Conservation (phyloP, 2,797 vertebrate species). For the Muscicapa striata region DNA sequence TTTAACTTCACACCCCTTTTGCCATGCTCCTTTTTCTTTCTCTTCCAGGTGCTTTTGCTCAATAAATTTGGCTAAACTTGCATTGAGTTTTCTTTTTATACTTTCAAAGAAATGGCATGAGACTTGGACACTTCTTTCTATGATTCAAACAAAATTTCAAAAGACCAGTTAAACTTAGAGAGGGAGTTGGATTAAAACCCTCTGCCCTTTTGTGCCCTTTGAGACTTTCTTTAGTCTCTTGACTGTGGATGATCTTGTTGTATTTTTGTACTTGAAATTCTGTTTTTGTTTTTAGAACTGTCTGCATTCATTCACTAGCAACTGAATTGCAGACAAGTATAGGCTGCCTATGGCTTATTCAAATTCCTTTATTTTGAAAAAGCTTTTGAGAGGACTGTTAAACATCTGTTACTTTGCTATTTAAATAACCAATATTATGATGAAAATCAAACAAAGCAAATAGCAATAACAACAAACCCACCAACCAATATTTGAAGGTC, state of each 20-base stretch:
- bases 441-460: not conserved
- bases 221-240: not conserved
- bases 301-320: not conserved
- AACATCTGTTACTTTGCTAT: not conserved
- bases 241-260: not conserved
- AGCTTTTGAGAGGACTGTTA: not conserved
- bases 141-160: not conserved
- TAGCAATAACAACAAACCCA: not conserved
- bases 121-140: not conserved
- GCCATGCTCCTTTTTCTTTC: not conserved
- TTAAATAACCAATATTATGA: not conserved
- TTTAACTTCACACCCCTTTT: not conserved
- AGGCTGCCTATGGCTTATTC: not conserved
- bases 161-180: not conserved
- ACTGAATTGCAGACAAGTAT: not conserved
- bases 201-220: not conserved
- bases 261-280: not conserved
- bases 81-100: not conserved
- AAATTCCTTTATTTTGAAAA: not conserved
- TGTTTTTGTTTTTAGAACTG: not conserved
- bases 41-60: not conserved
- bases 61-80: not conserved
- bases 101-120: not conserved
- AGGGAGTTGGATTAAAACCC: not conserved
- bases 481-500: not conserved